Evolutionary conservation across 2,113 vertebrate species (phyloP).

Genomic region (Gallinago undulata): DNA sequence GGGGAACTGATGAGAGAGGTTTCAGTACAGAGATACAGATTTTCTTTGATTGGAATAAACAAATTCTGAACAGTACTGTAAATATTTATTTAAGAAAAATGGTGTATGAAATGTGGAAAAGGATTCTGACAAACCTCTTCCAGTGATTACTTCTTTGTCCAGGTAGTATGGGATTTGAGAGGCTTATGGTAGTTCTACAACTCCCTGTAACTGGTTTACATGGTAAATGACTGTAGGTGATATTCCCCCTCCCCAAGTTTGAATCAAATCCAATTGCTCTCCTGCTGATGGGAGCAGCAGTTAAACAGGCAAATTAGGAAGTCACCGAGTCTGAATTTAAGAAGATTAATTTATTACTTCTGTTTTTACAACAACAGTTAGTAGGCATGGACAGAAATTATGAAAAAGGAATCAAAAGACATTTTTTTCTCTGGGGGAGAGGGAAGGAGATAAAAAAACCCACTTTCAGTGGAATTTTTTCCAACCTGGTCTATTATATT

Average conservation of each 20-base stretch:
- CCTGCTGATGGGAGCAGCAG: neutral
- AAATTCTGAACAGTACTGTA: neutral
- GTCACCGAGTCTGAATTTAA: neutral
- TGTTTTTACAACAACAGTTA: neutral
- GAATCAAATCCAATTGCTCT: neutral
- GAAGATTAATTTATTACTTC: neutral
- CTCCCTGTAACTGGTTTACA: neutral
- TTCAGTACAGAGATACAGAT: neutral
- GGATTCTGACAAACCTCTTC: neutral
- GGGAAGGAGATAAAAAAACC: neutral
- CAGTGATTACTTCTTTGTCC: neutral
- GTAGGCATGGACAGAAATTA: neutral
- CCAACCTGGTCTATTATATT: neutral
- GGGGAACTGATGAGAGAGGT: neutral
- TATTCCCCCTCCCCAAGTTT: neutral
- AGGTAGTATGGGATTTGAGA: neutral
- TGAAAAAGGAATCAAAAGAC: neutral
- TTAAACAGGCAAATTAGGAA: conserved; percentile 12
- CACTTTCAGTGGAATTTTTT: neutral
- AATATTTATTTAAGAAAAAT: neutral
- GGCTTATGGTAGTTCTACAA: neutral
- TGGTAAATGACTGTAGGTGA: neutral
- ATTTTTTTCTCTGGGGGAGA: neutral
- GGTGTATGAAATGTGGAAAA: neutral
- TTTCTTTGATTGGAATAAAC: neutral